Evolutionary conservation across 2,888 invertebrate species (phyloP), one percentile per base, ranked within the genome.

Genomic region (Cecidostiba fungosa): DNA sequence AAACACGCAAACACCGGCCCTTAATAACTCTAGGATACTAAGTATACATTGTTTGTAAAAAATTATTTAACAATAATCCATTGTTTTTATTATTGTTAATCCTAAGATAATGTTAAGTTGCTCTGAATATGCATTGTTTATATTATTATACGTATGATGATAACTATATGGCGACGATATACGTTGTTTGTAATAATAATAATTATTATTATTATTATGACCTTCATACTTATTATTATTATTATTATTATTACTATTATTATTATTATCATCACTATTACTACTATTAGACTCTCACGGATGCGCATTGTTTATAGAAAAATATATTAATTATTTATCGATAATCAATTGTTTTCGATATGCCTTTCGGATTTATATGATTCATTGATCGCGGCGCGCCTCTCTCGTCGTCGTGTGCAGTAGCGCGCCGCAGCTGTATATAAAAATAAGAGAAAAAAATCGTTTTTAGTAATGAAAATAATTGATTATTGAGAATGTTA

Each of bases 1-100:
- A 23, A 23, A 29, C 29, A 72, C 43, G 32, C 84, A 62, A 47
- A 26, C 72, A 79, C 69, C 26, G 78, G 82, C 81, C 82, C 85
- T 85, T 78, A 54, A 3, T 39, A 54, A 79, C 23, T 32, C 78
- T 82, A 82, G 76, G 82, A 85, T 82, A 85, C 73, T 79, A 70
- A 85, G 77, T 85, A 85, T 85, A 81, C 77, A 82, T 79, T 85
- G 78, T 82, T 86, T 86, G 86, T 86, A 86, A 66, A 82, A 82
- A 79, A 77, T 85, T 85, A 86, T 86, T 86, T 83, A 83, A 84
- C 80, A 86, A 86, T 86, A 66, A 83, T 77, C 50, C 19, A 89
- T 90, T 89, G 90, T 89, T 89, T 87, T 88, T 88, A 88, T 87
- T 87, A 89, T 89, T 86, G 88, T 90, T 88, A 85, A 87, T 84